phyloP scores from a whole-genome alignment of 2,113 vertebrate species.

The Nyctereutes procyonoides region DNA sequence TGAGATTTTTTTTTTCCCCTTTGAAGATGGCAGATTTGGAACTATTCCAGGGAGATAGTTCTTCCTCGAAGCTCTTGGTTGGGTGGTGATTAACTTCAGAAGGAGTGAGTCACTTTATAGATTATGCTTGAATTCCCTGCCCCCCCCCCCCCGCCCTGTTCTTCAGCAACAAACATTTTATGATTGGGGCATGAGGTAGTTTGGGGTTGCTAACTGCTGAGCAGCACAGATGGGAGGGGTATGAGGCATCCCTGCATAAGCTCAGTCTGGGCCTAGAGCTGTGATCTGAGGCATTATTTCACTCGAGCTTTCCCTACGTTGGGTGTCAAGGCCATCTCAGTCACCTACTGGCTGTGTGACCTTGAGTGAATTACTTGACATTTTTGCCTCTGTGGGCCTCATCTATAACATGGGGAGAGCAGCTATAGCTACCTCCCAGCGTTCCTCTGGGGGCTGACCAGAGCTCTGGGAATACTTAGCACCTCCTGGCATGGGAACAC shows the following conservation, averaged over 20 bases:
- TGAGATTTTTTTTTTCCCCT: neutral
- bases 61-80: neutral
- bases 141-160: neutral
- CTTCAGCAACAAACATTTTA: neutral
- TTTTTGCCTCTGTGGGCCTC: neutral
- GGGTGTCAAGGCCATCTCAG: neutral
- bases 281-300: neutral
- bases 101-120: neutral
- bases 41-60: conserved; percentile 12
- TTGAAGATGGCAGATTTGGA: conserved; percentile 32
- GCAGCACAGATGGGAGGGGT: neutral
- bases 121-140: neutral
- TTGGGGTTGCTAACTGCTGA: neutral
- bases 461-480: neutral
- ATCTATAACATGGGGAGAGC: neutral
- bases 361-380: neutral
- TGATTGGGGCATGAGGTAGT: neutral
- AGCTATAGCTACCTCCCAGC: neutral
- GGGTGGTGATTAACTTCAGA: neutral
- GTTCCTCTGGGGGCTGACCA: neutral
- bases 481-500: neutral
- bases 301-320: neutral
- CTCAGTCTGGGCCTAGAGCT: neutral
- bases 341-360: neutral
- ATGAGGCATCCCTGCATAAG: neutral